A percentile compares a stretch with the other conserved stretches of the same genome.
Evolutionary conservation across 2,113 vertebrate genomes (phyloP).

Genomic region (Enhydra lutris): DNA sequence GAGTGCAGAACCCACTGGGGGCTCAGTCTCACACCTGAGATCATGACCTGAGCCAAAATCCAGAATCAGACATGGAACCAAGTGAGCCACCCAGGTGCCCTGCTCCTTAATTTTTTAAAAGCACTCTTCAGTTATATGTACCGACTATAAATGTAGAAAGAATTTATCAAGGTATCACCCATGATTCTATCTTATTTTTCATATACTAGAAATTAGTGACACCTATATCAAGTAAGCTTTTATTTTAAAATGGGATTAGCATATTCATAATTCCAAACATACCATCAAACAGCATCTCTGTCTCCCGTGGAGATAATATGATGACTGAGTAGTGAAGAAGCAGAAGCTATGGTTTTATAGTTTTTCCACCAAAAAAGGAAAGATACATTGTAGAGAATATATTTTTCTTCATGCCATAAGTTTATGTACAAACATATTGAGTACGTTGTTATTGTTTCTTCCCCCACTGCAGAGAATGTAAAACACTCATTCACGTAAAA

Average conservation of each 20-base stretch:
- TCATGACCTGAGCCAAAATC: too few species aligned
- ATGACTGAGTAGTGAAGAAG: neutral
- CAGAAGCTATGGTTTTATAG: neutral
- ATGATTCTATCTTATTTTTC: neutral
- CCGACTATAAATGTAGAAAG: neutral
- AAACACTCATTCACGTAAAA: neutral
- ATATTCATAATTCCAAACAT: neutral
- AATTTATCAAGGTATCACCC: neutral
- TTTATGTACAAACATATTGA: neutral
- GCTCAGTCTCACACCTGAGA: neutral
- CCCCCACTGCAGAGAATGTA: neutral
- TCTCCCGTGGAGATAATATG: neutral
- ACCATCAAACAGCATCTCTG: neutral
- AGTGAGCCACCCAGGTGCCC: neutral
- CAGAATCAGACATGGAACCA: neutral
- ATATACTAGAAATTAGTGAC: neutral
- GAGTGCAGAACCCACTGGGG: neutral
- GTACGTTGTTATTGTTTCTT: neutral
- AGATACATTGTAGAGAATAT: neutral
- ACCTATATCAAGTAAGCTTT: neutral
- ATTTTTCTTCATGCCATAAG: neutral
- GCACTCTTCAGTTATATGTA: neutral
- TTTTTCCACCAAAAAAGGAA: constrained; percentile 3
- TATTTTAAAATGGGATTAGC: neutral
- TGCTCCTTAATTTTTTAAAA: neutral